phyloP scores from a whole-genome alignment of 2,888 invertebrate species.

The Flexamia atlantica region DNA sequence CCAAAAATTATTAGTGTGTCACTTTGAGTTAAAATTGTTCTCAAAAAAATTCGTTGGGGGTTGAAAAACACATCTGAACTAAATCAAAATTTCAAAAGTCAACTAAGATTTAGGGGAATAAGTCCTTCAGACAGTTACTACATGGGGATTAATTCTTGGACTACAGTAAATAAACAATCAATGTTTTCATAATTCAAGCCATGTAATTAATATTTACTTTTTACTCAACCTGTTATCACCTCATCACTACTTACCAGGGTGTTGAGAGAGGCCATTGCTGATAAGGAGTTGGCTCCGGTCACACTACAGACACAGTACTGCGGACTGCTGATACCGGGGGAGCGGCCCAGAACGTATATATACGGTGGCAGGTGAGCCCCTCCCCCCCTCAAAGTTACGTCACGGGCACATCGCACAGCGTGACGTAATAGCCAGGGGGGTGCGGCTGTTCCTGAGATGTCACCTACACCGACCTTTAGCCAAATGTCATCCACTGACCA shows the following conservation, averaged over 20 bases:
- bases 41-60: too few relatives aligned
- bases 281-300: background rate
- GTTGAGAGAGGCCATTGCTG: constrained; percentile 62
- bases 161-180: too few relatives aligned
- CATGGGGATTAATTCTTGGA: too few relatives aligned
- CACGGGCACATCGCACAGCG: background rate
- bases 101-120: too few relatives aligned
- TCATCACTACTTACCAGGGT: constrained; percentile 54
- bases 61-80: too few relatives aligned
- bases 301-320: constrained; percentile 3
- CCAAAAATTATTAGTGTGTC: too few relatives aligned
- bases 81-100: too few relatives aligned
- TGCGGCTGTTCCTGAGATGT: constrained; percentile 30
- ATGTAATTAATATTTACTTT: too few relatives aligned
- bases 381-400: background rate
- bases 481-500: constrained; percentile 43
- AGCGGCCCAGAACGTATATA: constrained; percentile 41
- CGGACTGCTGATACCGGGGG: background rate
- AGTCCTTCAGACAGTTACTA: too few relatives aligned
- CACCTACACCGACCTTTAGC: constrained; percentile 32
- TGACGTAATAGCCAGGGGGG: constrained; percentile 20
- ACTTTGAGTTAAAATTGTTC: too few relatives aligned
- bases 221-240: too few relatives aligned
- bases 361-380: constrained; percentile 19
- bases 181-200: too few relatives aligned